Conservation (phyloP, 2,113 vertebrate species). For the Grammomys surdaster region DNA sequence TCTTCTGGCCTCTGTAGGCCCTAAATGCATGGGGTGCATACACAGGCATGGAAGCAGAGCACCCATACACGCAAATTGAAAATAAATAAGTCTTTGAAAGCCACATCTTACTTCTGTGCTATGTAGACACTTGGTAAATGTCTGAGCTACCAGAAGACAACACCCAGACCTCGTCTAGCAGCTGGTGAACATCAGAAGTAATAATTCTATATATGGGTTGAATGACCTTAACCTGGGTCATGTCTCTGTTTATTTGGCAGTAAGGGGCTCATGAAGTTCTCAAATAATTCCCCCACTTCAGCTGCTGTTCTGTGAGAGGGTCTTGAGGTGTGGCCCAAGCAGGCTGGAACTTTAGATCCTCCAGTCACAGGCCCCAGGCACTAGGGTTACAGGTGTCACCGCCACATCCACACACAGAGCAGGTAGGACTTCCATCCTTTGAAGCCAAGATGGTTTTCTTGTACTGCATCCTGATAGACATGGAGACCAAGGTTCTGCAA, state of each 20-base stretch:
- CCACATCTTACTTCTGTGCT: not conserved
- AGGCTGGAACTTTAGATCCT: not conserved
- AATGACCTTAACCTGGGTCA: not conserved
- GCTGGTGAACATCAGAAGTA: not conserved
- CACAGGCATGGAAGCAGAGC: not conserved
- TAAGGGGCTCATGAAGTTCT: not conserved
- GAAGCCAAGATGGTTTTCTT: rapidly evolving
- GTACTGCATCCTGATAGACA: not conserved
- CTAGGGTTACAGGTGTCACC: no score
- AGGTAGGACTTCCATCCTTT: not conserved
- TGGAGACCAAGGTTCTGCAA: not conserved
- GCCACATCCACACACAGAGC: not conserved
- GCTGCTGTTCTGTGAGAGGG: not conserved
- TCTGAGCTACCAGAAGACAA: not conserved
- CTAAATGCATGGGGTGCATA: not conserved
- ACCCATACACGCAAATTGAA: not conserved
- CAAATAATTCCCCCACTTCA: not conserved
- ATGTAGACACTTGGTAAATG: not conserved
- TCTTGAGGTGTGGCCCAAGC: not conserved
- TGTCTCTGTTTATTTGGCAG: not conserved
- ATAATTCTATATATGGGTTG: slow-evolving; percentile 37
- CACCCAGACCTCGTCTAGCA: not conserved
- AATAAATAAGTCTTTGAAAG: not conserved
- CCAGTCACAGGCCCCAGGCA: not conserved
- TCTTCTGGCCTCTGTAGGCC: not conserved